Percentiles rank a stretch among this genome's conserved stretches.
These are phyloP conservation scores for Pungitius pungitius DNA, from an alignment of 2,113 vertebrate genomes.

Conservation along the genomic window DNA sequence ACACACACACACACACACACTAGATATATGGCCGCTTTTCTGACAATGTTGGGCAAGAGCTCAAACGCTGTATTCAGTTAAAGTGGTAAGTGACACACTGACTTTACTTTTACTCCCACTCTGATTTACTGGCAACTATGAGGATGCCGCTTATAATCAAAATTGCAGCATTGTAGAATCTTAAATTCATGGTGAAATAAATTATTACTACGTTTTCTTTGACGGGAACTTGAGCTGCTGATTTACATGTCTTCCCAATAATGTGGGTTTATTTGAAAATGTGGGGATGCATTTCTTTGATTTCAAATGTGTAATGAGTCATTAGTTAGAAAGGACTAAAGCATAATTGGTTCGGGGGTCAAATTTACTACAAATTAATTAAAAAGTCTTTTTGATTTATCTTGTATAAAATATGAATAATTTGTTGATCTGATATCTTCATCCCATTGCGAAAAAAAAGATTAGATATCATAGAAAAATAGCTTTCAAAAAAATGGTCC, in stretches of 20 bases:
- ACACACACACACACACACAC: conserved; percentile 13
- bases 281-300: not conserved
- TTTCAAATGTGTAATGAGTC: not conserved
- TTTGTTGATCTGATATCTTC: not conserved
- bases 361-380: not conserved
- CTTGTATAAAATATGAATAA: not conserved
- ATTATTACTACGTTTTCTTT: conserved; percentile 25
- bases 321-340: not conserved
- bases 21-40: conserved; percentile 31
- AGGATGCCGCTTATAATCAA: conserved; percentile 34
- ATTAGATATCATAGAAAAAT: not conserved
- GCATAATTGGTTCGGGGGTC: not conserved
- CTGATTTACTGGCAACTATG: conserved; percentile 14
- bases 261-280: conserved; percentile 15
- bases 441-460: not conserved
- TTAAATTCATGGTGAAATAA: conserved; percentile 44
- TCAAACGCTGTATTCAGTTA: conserved; percentile 64
- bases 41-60: conserved; percentile 66
- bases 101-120: conserved; percentile 4
- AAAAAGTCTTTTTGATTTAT: not conserved
- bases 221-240: conserved; percentile 16
- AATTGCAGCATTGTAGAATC: conserved; percentile 24
- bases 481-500: not conserved
- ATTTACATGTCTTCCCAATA: conserved; percentile 27
- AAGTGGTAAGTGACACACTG: conserved; percentile 34